A percentile compares a stretch with the other conserved stretches of the same genome.
These are phyloP conservation scores for Phenganax subtilis DNA, from an alignment of 92 coral and sea anemone genomes.

Conservation along the genomic window DNA sequence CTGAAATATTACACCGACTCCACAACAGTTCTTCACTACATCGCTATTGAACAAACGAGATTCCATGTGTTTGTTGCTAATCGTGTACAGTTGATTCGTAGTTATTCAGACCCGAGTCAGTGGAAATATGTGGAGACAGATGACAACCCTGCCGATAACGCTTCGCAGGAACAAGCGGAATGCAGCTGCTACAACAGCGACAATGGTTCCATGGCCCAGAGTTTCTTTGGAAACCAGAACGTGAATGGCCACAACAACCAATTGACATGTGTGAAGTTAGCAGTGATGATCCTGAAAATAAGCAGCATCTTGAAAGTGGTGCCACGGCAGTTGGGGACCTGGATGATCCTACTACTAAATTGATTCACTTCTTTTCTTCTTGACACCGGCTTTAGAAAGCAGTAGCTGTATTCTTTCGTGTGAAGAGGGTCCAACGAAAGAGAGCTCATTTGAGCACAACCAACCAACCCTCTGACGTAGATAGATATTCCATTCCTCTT, in stretches of 20 bases:
- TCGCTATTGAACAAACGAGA: slow-evolving; percentile 31
- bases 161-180: slow-evolving; percentile 49
- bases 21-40: slow-evolving; percentile 41
- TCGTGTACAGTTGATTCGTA: slow-evolving; percentile 52
- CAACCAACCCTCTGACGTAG: neutral
- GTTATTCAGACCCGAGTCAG: slow-evolving; percentile 44
- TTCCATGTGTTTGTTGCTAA: slow-evolving; percentile 58
- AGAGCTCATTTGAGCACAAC: slow-evolving; percentile 32
- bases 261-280: slow-evolving; percentile 46
- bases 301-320: slow-evolving; percentile 24
- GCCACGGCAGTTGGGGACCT: slow-evolving; percentile 28
- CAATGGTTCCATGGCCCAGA: slow-evolving; percentile 57
- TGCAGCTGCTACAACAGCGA: slow-evolving; percentile 37
- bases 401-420: slow-evolving; percentile 52
- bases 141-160: slow-evolving; percentile 56
- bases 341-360: slow-evolving; percentile 28
- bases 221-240: slow-evolving; percentile 54
- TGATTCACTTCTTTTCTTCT: slow-evolving; percentile 52
- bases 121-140: slow-evolving; percentile 57
- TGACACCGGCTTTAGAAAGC: slow-evolving; percentile 61
- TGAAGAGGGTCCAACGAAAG: slow-evolving; percentile 35
- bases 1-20: slow-evolving; percentile 46
- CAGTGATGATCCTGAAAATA: slow-evolving; percentile 54
- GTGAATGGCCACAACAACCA: slow-evolving; percentile 55
- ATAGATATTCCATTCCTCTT: slow-evolving; percentile 39